Conservation (phyloP, 2,113 vertebrate genomes). For the Pionites leucogaster region DNA sequence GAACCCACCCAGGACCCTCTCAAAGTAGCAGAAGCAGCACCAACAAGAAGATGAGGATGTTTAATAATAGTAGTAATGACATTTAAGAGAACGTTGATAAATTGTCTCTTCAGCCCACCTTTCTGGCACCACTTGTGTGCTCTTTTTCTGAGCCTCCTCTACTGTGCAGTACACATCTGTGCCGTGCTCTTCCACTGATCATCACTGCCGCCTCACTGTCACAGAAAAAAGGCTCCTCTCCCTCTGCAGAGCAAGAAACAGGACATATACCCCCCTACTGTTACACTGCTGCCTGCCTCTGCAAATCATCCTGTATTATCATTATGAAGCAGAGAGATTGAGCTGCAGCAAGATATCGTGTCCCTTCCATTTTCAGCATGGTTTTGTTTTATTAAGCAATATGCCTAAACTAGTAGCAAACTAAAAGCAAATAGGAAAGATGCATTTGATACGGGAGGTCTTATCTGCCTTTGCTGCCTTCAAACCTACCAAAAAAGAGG, state of each 20-base stretch:
- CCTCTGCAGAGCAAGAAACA: neutral
- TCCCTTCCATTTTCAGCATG: neutral
- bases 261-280: neutral
- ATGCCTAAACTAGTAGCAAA: neutral
- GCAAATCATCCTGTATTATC: neutral
- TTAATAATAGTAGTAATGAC: neutral
- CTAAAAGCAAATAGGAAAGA: neutral
- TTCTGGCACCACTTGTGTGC: neutral
- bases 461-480: neutral
- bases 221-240: neutral
- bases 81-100: neutral
- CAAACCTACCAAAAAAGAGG: neutral
- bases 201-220: neutral
- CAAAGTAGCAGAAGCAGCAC: neutral
- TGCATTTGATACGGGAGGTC: neutral
- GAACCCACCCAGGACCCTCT: neutral
- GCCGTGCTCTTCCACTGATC: neutral
- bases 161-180: neutral
- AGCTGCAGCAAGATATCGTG: neutral
- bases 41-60: neutral
- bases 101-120: neutral
- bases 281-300: neutral
- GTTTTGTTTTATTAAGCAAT: neutral
- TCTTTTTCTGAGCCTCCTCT: neutral
- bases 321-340: neutral